These are phyloP conservation scores for Cavia aperea DNA, from an alignment of 2,113 vertebrate genomes.

Conservation along the genomic window DNA sequence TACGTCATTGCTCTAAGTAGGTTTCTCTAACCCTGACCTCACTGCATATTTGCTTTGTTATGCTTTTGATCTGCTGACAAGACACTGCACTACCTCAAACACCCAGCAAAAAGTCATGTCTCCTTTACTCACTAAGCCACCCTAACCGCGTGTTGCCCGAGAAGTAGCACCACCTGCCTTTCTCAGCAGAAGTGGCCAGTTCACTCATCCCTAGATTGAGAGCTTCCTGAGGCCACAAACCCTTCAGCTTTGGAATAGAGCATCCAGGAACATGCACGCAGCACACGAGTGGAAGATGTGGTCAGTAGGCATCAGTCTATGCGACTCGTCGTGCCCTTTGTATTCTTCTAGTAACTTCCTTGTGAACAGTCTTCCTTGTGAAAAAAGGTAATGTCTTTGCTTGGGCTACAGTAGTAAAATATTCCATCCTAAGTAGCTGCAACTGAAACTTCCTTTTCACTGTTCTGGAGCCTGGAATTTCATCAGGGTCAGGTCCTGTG, in stretches of 20 bases:
- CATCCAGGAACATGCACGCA: neutral
- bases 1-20: neutral
- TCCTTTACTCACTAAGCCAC: neutral
- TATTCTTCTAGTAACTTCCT: neutral
- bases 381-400: neutral
- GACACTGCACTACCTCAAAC: neutral
- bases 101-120: neutral
- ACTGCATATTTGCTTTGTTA: neutral
- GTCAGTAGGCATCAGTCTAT: neutral
- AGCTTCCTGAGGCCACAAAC: neutral
- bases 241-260: neutral
- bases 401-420: neutral
- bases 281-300: neutral
- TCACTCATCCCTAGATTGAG: neutral
- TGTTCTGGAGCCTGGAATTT: neutral
- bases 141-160: neutral
- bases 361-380: neutral
- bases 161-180: neutral
- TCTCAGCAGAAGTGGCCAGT: neutral
- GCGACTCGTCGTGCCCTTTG: neutral
- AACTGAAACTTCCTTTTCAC: neutral
- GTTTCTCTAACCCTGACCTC: neutral
- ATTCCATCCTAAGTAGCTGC: neutral
- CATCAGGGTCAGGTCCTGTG: neutral
- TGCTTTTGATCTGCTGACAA: neutral